phyloP scores from a whole-genome alignment of 2,888 invertebrate species.

The Trachelus iudaicus region DNA sequence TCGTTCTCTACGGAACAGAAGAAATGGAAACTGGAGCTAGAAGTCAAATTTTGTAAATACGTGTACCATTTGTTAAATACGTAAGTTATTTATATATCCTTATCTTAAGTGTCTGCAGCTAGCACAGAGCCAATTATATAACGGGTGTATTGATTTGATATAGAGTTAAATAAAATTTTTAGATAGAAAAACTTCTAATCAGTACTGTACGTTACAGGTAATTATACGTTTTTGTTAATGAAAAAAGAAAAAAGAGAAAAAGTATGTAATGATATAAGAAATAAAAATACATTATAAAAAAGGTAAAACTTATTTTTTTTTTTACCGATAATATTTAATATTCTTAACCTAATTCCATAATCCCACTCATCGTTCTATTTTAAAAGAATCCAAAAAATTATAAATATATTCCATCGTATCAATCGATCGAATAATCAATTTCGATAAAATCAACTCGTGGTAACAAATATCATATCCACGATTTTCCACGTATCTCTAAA shows the following conservation, averaged over 20 bases:
- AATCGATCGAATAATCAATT: too few species aligned
- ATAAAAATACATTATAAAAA: background rate
- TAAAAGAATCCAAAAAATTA: too few species aligned
- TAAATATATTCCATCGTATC: too few species aligned
- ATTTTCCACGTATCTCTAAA: too few species aligned
- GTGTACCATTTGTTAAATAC: background rate
- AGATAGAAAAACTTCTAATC: background rate
- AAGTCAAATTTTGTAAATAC: background rate
- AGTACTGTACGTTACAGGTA: too few species aligned
- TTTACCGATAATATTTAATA: background rate
- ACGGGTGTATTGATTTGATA: background rate
- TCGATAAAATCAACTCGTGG: too few species aligned
- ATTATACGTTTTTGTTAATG: background rate
- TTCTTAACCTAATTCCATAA: background rate
- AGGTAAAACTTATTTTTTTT: too few species aligned
- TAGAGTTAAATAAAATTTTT: background rate
- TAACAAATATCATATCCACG: too few species aligned
- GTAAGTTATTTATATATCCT: background rate
- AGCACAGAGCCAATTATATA: background rate
- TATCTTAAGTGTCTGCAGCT: too few species aligned
- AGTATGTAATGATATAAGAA: background rate
- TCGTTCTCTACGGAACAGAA: background rate
- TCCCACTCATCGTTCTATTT: too few species aligned
- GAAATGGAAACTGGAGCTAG: background rate
- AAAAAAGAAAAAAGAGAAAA: too few species aligned